Evolutionary conservation across 2,888 invertebrate species (phyloP).

Genomic region (Zaprionus obscuricornis): DNA sequence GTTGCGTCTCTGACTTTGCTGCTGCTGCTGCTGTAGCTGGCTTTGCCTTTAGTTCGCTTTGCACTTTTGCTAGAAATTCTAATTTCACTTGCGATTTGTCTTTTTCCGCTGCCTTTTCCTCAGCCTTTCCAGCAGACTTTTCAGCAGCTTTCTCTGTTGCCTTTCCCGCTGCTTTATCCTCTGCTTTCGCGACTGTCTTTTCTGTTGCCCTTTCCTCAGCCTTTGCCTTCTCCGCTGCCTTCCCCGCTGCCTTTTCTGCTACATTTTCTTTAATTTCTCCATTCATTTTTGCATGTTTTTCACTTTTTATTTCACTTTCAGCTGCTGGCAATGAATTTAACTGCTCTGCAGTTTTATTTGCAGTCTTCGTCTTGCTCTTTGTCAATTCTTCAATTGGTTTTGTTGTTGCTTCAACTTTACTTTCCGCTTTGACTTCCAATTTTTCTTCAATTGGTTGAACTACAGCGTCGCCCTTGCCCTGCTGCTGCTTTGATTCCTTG

Average conservation of each 20-base stretch:
- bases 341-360: no score
- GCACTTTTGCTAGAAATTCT: constrained; percentile 54
- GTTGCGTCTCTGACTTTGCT: neutral
- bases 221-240: no score
- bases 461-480: neutral
- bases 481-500: neutral
- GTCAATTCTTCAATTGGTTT: no score
- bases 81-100: constrained; percentile 35
- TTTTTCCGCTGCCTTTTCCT: constrained; percentile 14
- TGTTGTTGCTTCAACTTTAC: neutral
- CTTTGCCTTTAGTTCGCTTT: constrained; percentile 54
- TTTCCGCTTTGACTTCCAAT: neutral
- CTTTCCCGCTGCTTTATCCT: neutral
- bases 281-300: constrained; percentile 13
- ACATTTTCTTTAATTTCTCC: no score
- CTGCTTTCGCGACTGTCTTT: no score
- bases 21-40: constrained; percentile 28
- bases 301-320: no score
- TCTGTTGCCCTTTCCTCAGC: no score
- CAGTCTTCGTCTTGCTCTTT: neutral
- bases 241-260: no score
- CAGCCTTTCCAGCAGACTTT: neutral
- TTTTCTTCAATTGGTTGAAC: neutral
- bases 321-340: no score
- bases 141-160: neutral